Base-by-base conservation (phyloP, 2,797 vertebrate species). In the Caiman crocodilus region DNA sequence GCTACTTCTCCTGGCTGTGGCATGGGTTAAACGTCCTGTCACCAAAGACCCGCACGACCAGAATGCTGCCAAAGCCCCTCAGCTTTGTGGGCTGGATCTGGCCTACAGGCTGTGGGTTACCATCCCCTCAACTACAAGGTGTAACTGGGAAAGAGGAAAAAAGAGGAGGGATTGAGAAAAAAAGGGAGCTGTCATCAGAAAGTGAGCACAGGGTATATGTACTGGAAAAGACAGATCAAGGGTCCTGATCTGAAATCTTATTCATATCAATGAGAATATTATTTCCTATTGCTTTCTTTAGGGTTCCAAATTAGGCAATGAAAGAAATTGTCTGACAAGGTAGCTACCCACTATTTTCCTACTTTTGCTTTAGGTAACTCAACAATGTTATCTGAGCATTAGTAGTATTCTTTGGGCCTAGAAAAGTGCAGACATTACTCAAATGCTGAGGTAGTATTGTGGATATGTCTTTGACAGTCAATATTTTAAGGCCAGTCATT, bases 321-420 rank as follows among this genome's bases (percentile, higher is more conserved):
- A 73, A 35, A 73, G 42, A 73, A 73, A 42, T 67, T 67, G 35
- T 13, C 35, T 25, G 42, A 73, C 7, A 25, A 73, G 13, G 14
- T 81, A 79, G 20, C 16, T 7, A 57, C 0, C 0, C 3, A 55
- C 28, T 16, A 42, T 79, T n/a, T 0, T 3, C 18, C 67, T 14
- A 32, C 7, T 5, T n/a, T 81, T 55, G 9, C 50, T 60, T 73
- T 73, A 14, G 35, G 69, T 73, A 73, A 42, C 35, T 26, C 15
- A 14, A 4, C 42, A 25, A 63, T 25, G 2, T 85, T 84, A 74
- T 15, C 14, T 42, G 17, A 18, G 26, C 17, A 25, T 15, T 28
- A 59, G 20, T 50, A 82, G 2, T 11, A 63, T 15, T 58, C 23
- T 80, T 50, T 50, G 42, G 42, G 42, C 42, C 42, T 20, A 81